Conservation (phyloP, 2,113 vertebrate genomes). For the Sprattus sprattus region DNA sequence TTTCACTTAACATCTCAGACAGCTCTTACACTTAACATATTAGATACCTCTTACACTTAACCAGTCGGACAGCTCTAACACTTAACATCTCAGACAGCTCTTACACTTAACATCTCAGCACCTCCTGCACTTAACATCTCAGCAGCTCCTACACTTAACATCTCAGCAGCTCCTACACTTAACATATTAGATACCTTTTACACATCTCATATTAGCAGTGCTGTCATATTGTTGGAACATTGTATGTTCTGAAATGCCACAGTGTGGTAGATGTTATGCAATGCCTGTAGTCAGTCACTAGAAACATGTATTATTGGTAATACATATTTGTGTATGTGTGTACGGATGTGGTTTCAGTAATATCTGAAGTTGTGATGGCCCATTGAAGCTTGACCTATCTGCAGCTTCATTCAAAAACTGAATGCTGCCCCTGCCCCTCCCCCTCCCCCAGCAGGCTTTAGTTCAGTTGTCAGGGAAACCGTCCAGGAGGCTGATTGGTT, state of each 20-base stretch:
- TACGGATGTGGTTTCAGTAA: not conserved
- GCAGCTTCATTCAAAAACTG: conserved; percentile 10
- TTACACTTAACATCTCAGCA: not conserved
- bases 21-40: no score
- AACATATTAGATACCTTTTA: not conserved
- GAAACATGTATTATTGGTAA: not conserved
- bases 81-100: no score
- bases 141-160: not conserved
- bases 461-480: conserved; percentile 32
- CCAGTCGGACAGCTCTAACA: not conserved
- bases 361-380: conserved; percentile 6
- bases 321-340: not conserved
- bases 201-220: not conserved
- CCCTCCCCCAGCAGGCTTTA: not conserved
- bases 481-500: not conserved
- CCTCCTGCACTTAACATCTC: no score
- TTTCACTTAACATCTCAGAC: not conserved
- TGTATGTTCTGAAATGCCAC: not conserved
- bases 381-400: conserved; percentile 24
- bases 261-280: no score
- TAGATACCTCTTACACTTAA: no score
- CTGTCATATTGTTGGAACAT: not conserved
- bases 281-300: not conserved
- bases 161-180: not conserved
- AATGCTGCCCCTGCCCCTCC: conserved; percentile 18